These are phyloP conservation scores for Leptodactylus fallax DNA, from an alignment of 2,797 vertebrate genomes.

Conservation along the genomic window DNA sequence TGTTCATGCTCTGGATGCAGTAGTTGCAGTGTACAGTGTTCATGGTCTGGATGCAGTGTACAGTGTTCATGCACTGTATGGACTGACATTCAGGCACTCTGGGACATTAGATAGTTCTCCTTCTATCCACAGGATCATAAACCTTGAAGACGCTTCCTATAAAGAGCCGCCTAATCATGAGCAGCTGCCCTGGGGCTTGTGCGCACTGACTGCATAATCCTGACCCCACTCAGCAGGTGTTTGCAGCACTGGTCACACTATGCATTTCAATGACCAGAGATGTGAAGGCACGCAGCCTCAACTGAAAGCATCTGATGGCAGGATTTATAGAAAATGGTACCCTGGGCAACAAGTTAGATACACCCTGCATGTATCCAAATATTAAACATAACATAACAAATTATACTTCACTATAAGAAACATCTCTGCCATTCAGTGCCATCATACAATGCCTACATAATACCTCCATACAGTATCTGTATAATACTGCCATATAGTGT, in stretches of 20 bases:
- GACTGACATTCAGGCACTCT: background rate
- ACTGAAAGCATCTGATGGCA: background rate
- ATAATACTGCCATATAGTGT: too few species aligned
- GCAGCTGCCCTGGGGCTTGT: slow-evolving; percentile 21
- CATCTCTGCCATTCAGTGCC: too few species aligned
- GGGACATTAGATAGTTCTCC: slow-evolving; percentile 10
- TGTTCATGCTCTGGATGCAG: too few species aligned
- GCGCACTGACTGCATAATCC: slow-evolving; percentile 13
- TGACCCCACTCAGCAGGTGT: slow-evolving; percentile 28
- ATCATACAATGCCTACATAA: background rate
- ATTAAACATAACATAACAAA: background rate
- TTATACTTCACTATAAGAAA: too few species aligned
- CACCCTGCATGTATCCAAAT: background rate
- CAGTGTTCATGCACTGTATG: background rate
- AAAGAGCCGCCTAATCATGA: slow-evolving; percentile 19
- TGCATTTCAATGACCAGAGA: slow-evolving; percentile 1
- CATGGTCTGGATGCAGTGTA: too few species aligned
- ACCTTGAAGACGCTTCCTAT: background rate
- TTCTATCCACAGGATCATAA: slow-evolving; percentile 13
- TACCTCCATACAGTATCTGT: background rate
- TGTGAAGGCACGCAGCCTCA: background rate
- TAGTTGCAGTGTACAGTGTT: background rate
- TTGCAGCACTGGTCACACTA: background rate
- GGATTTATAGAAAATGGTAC: background rate
- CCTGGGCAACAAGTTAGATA: too few species aligned